Conservation (phyloP, 1,140 invertebrate species). For the Ladona fulva region DNA sequence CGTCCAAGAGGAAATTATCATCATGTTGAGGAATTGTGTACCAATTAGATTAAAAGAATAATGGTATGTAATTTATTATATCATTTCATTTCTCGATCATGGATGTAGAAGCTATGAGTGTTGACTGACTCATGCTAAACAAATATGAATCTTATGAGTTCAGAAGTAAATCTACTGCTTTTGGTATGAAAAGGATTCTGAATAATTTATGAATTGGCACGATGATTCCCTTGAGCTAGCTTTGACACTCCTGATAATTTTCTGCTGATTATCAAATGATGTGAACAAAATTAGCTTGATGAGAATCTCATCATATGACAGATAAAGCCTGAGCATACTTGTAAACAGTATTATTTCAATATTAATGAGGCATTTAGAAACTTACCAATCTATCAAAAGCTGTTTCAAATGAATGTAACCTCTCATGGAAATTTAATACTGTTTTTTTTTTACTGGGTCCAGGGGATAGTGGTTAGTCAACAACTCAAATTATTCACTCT, state of each 20-base stretch:
- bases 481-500: not conserved
- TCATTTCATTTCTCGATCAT: not conserved
- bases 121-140: not conserved
- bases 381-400: not conserved
- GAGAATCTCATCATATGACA: not conserved
- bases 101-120: not conserved
- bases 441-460: too few relatives aligned
- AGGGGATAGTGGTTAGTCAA: not conserved
- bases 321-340: not conserved
- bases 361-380: not conserved
- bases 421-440: not conserved
- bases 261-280: not conserved
- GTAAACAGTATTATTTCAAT: not conserved
- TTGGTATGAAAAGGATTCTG: not conserved
- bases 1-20: not conserved
- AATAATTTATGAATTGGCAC: not conserved
- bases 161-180: not conserved
- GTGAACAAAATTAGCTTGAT: not conserved
- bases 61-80: not conserved
- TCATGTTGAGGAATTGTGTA: not conserved
- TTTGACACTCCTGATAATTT: not conserved
- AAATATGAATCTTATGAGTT: not conserved
- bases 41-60: not conserved
- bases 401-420: not conserved
- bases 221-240: constrained; percentile 2